Percentiles rank a stretch among this genome's conserved stretches.
These are phyloP conservation scores for Molorchus minor DNA, from an alignment of 2,888 invertebrate species.

Conservation along the genomic window DNA sequence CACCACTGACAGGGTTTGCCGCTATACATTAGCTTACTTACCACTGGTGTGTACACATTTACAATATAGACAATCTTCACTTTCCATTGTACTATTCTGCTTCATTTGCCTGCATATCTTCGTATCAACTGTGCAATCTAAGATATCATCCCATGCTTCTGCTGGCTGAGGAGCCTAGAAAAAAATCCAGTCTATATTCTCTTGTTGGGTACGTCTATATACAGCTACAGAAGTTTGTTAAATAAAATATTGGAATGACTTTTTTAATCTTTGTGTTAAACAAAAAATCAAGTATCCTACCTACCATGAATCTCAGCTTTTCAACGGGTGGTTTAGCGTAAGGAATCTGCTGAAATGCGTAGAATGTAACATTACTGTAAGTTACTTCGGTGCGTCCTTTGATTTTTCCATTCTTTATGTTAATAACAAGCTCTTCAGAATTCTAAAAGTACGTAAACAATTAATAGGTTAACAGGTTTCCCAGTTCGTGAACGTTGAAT, in stretches of 20 bases:
- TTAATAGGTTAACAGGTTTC: no score
- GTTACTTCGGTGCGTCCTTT: background rate
- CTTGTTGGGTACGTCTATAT: background rate
- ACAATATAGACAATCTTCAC: slow-evolving; percentile 47
- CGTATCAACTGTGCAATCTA: slow-evolving; percentile 39
- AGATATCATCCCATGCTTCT: slow-evolving; percentile 41
- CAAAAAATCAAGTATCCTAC: no score
- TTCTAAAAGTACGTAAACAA: no score
- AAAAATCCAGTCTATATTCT: background rate
- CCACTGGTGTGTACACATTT: slow-evolving; percentile 42
- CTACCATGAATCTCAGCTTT: slow-evolving; percentile 43
- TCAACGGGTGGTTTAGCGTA: slow-evolving; percentile 45
- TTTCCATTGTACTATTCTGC: slow-evolving; percentile 27
- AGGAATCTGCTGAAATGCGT: slow-evolving; percentile 44
- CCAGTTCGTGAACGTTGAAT: no score
- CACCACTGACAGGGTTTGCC: slow-evolving; percentile 1
- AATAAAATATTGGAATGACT: background rate
- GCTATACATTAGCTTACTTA: no score
- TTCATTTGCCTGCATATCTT: slow-evolving; percentile 32
- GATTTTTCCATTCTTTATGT: background rate
- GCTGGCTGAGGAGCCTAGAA: slow-evolving; percentile 39
- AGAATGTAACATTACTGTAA: slow-evolving; percentile 32
- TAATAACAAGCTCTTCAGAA: no score
- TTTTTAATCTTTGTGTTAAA: no score
- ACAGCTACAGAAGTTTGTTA: background rate